Base-by-base conservation (phyloP, 2,113 vertebrate species). In the Actinemys pallida region DNA sequence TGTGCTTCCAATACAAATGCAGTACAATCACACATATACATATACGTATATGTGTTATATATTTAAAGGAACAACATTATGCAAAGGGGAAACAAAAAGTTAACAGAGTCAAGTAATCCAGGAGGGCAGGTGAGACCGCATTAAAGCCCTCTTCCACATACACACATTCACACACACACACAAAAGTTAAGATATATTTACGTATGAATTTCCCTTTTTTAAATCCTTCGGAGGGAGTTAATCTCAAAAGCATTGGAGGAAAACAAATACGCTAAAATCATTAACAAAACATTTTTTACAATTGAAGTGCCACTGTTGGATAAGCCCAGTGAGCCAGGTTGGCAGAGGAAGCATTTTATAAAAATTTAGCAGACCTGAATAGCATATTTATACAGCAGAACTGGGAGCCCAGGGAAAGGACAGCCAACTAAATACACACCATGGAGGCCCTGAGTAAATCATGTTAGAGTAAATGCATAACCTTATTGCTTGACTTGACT, bases 211-310 rank as follows among this genome's bases (percentile, higher is more conserved):
- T 90, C 47, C 49, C 65, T 94, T 89, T 91, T 83, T 69, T 88
- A 91, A 89, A 52, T 65, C 50, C 17, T 95, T 95, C 54, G 31
- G 88, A 90, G 59, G 29, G 50, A 96, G 52, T 75, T 94, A 11
- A 42, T 92, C 84, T 86, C 86, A 85, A 54, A 96, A 84, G 83
- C 20, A 81, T 1, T 56, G 93, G 19, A 94, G 50, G 90, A 97
- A 96, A 96, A 92, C 80, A 96, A 96, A 92, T 22, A 94, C 50
- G 81, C 72, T 90, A 88, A 96, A 96, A 96, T 94, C 47, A 94
- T 96, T 96, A 94, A 94, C 90, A 96, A 97, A 95, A 96, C 49
- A 78, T 14, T 90, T 3, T 91, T 84, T 90, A 90, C 83, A 91
- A 87, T 76, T 84, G 62, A 87, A 95, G 90, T 80, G 90, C 91